Evolutionary conservation across 2,888 invertebrate genomes (phyloP), one percentile per base, ranked within the genome.

Genomic region (Timema podura): DNA sequence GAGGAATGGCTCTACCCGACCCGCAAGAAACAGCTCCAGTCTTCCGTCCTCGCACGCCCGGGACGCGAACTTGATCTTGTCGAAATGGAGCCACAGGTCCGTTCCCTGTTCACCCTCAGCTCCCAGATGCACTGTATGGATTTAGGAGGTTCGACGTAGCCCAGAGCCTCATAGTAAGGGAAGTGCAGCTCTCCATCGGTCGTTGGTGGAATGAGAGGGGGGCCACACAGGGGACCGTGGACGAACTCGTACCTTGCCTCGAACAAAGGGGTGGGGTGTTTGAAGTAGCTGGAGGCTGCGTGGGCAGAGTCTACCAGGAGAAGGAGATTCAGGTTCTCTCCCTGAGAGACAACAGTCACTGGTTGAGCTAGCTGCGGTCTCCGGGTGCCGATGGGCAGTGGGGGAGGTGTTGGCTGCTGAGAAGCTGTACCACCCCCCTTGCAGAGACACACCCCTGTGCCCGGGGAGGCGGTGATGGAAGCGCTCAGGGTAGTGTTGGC

Each of bases 71-170:
- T 92, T 75, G 9, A 77, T 72, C 77, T 93, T 90, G 77, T 95
- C 95, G 77, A 95, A 90, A 79, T 93, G 92, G 47, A 95, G 81
- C 90, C 92, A 94, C 44, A 95, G 86, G 79, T 95, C 95, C 93
- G 85, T 72, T 93, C 93, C 64, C 89, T 87, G 75, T 92, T 92
- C 11, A 94, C 92, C 75, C 89, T 88, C 61, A 94, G 83, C 77
- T 92, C 91, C 92, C 92, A 92, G 75, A 92, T 91, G 76, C 92
- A 92, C 76, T 90, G 84, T 69, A 85, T 81, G 9, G 80, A 74
- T 68, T 83, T 77, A 0, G 83, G 83, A 2, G 83, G 82, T 9
- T 80, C 79, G 7, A 77, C 77, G 69, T 82, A 83, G n/a, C 83
- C 83, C 65, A 93, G 83, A 0, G 93, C 92, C 80, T 93, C 93